Percentiles rank a stretch among this genome's conserved stretches.
These are phyloP conservation scores for Miltochrista miniata DNA, from an alignment of 2,888 invertebrate species.

Conservation along the genomic window DNA sequence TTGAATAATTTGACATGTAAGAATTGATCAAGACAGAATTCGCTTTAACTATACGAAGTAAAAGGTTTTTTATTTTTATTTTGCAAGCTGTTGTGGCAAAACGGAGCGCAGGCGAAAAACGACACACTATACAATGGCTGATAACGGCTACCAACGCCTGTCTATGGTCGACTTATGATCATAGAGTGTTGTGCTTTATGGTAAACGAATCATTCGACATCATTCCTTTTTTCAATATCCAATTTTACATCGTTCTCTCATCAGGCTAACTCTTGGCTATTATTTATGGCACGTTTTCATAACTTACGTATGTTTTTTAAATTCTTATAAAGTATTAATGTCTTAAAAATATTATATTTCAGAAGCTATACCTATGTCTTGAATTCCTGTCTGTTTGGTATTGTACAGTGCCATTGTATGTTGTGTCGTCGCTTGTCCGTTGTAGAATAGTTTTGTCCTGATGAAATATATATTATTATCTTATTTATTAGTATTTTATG, in stretches of 20 bases:
- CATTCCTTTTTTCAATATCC: conserved; percentile 11
- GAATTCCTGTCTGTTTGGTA: not conserved
- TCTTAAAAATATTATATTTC: conserved; percentile 13
- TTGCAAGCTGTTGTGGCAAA: conserved; percentile 74
- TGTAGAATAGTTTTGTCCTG: conserved; percentile 45
- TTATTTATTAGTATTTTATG: not conserved
- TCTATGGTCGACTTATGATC: conserved; percentile 68
- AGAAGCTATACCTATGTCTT: conserved; percentile 6
- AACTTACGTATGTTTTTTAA: conserved; percentile 3
- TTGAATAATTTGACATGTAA: not conserved
- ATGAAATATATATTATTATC: conserved; percentile 29
- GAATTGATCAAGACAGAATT: conserved; percentile 32
- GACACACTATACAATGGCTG: conserved; percentile 74
- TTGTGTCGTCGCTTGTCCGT: conserved; percentile 50
- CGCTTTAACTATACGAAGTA: conserved; percentile 9
- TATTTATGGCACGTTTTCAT: conserved; percentile 10
- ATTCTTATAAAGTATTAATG: conserved; percentile 1
- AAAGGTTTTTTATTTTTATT: conserved; percentile 49
- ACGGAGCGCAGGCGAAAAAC: conserved; percentile 60
- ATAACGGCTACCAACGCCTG: conserved; percentile 61
- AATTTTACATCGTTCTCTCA: conserved; percentile 19
- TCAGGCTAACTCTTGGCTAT: conserved; percentile 25
- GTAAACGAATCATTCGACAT: conserved; percentile 49
- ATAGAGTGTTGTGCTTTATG: conserved; percentile 50
- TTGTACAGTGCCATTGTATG: conserved; percentile 56